Conservation (phyloP, 2,888 invertebrate genomes). For the Mamestra brassicae region DNA sequence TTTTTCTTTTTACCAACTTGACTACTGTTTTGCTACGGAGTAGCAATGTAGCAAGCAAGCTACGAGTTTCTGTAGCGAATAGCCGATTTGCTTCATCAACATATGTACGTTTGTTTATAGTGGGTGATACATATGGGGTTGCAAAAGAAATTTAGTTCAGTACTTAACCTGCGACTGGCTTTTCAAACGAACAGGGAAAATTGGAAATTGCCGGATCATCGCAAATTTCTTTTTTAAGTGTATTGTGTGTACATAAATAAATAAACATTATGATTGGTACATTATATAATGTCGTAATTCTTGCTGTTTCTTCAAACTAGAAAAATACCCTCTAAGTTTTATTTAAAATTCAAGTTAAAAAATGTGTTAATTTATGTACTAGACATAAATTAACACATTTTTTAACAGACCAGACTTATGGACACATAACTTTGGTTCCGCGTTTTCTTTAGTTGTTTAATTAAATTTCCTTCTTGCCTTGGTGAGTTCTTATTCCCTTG, state of each 20-base stretch:
- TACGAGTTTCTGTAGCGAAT: slow-evolving; percentile 3
- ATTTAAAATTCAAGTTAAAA: slow-evolving; percentile 27
- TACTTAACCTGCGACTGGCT: background rate
- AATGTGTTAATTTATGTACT: too few species aligned
- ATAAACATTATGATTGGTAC: too few species aligned
- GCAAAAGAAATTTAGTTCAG: too few species aligned
- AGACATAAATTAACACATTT: slow-evolving; percentile 31
- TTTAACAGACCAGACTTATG: slow-evolving; percentile 38
- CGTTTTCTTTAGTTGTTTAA: slow-evolving; percentile 62
- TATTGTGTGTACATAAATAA: too few species aligned
- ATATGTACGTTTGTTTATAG: background rate
- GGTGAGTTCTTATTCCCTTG: slow-evolving; percentile 49
- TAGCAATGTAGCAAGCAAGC: slow-evolving; percentile 29
- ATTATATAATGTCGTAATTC: too few species aligned
- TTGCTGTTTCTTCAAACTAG: background rate
- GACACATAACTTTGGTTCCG: slow-evolving; percentile 56
- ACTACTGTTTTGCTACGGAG: slow-evolving; percentile 27
- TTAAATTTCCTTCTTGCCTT: slow-evolving; percentile 53
- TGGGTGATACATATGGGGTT: too few species aligned
- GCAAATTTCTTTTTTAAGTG: too few species aligned
- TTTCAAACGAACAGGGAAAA: background rate
- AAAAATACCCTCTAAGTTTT: background rate
- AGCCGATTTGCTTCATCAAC: background rate
- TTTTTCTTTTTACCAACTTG: background rate
- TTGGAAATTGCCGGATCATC: too few species aligned